Conservation (phyloP, 1,140 invertebrate genomes). For the Brachionus rubens region DNA sequence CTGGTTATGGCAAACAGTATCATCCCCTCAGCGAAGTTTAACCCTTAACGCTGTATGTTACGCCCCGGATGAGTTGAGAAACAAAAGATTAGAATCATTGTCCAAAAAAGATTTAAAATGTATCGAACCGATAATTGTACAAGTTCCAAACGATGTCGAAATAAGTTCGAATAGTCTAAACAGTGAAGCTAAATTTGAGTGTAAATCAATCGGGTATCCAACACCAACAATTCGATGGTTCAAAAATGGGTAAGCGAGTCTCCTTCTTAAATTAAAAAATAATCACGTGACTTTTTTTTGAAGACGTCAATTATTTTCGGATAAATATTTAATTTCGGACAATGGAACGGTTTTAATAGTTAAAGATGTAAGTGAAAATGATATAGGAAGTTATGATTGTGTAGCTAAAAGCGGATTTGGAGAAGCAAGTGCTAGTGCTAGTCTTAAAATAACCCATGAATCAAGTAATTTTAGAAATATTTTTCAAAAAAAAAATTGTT, state of each 20-base stretch:
- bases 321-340: neutral
- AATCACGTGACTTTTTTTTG: neutral
- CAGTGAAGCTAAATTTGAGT: neutral
- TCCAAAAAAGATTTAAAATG: constrained; percentile 7
- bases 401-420: neutral
- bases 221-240: constrained; percentile 26
- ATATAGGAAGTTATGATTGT: constrained; percentile 15
- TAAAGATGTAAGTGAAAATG: neutral
- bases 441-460: neutral
- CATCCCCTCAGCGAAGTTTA: neutral
- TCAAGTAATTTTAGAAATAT: neutral
- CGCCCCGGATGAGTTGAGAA: neutral
- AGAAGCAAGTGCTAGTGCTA: neutral
- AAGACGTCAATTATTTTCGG: constrained; percentile 20
- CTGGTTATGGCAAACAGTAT: constrained; percentile 15
- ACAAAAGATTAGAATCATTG: neutral
- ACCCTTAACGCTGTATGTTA: neutral
- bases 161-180: neutral
- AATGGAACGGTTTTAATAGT: neutral
- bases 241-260: neutral
- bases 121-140: neutral
- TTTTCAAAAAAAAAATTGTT: neutral
- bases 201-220: constrained; percentile 6
- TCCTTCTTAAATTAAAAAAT: neutral
- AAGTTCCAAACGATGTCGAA: constrained; percentile 11